A percentile compares a stretch with the other conserved stretches of the same genome.
These are phyloP conservation scores for Vulpes ferrilata DNA, from an alignment of 2,113 vertebrate species.

Conservation along the genomic window DNA sequence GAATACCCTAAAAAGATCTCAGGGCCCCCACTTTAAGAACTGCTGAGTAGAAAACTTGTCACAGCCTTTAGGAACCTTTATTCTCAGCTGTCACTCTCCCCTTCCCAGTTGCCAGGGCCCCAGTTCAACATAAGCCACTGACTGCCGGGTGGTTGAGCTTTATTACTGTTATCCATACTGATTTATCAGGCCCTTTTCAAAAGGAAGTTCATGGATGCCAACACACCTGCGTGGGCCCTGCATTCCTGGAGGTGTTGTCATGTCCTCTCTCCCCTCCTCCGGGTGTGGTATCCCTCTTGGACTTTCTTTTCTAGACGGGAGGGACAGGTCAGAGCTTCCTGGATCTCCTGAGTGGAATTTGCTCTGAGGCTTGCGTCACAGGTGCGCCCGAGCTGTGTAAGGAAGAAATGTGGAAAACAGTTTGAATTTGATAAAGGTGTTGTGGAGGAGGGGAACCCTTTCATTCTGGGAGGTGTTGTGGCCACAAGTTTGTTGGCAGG, in stretches of 20 bases:
- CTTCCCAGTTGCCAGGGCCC: neutral
- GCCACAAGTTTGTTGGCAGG: neutral
- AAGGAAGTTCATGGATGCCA: conserved; percentile 75
- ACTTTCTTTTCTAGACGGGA: conserved; percentile 77
- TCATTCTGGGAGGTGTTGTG: neutral
- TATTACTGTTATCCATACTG: conserved; percentile 42
- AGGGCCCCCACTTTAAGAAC: neutral
- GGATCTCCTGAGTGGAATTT: conserved; percentile 54
- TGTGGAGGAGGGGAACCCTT: conserved; percentile 41
- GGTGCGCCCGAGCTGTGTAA: neutral
- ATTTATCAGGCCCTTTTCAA: conserved; percentile 61
- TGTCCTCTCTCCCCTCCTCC: conserved; percentile 47
- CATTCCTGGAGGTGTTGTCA: conserved; percentile 78
- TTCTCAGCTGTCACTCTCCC: neutral
- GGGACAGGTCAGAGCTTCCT: conserved; percentile 56
- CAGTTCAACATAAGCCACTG: neutral
- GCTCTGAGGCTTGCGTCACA: conserved; percentile 39
- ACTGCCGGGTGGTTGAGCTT: neutral
- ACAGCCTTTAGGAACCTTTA: neutral
- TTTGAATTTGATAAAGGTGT: conserved; percentile 64
- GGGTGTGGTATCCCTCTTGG: conserved; percentile 74
- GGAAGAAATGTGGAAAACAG: conserved; percentile 69
- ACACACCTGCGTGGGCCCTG: conserved; percentile 75
- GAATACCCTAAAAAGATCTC: neutral
- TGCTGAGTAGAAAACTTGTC: neutral